phyloP scores from a whole-genome alignment of 1,140 invertebrate species.

The Penaeus vannamei region DNA sequence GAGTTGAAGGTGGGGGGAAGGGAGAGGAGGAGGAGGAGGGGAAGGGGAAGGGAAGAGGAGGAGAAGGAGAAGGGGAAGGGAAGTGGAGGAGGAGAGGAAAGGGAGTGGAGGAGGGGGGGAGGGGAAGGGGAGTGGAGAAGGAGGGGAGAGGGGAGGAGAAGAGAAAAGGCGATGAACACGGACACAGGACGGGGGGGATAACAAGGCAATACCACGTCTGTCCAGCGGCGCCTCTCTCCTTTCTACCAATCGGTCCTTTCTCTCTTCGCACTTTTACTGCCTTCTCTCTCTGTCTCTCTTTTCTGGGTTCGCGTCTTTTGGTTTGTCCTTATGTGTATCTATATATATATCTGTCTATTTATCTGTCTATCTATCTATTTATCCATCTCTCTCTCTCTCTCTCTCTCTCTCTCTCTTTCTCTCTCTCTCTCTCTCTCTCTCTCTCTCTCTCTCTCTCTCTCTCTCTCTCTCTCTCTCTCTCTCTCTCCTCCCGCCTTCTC shows the following conservation, averaged over 20 bases:
- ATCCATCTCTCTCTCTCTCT: slow-evolving; percentile 21
- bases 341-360: slow-evolving; percentile 1
- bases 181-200: not conserved
- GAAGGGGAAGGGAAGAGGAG: not conserved
- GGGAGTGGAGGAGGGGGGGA: no score
- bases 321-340: not conserved
- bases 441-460: slow-evolving; percentile 1
- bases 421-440: slow-evolving; percentile 31
- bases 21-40: not conserved
- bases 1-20: no score
- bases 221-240: not conserved
- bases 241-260: not conserved
- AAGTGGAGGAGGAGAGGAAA: not conserved
- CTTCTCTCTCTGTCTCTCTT: not conserved
- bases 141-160: not conserved
- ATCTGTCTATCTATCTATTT: slow-evolving; percentile 9
- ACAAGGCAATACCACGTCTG: not conserved
- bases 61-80: no score
- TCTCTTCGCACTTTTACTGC: not conserved
- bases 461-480: not conserved
- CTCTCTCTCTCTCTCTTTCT: not conserved
- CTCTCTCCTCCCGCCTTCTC: not conserved
- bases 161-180: not conserved
- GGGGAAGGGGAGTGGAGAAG: no score
- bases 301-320: no score